Percentiles rank a stretch among this genome's conserved stretches.
These are phyloP conservation scores for Sarcophaga variegata DNA, from an alignment of 2,888 invertebrate species.

Conservation along the genomic window DNA sequence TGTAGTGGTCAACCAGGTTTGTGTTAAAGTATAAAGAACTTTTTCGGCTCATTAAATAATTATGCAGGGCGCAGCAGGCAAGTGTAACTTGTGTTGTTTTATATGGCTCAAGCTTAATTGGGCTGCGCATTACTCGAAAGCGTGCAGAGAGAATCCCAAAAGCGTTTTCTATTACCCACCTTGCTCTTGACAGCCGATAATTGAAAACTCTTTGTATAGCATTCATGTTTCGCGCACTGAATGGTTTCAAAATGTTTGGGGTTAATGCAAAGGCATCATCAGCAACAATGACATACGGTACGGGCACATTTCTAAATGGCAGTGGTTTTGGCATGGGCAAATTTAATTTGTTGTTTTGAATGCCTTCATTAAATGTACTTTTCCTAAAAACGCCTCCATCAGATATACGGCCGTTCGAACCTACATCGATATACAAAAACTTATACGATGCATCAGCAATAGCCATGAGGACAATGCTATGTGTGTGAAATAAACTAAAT, in stretches of 20 bases:
- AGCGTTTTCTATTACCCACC: constrained; percentile 36
- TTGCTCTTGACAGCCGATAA: constrained; percentile 20
- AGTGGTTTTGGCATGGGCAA: constrained; percentile 19
- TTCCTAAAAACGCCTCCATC: constrained; percentile 28
- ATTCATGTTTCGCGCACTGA: constrained; percentile 19
- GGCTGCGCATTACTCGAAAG: constrained; percentile 9
- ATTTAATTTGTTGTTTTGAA: constrained; percentile 29
- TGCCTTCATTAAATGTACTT: constrained; percentile 13
- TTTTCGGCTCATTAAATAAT: constrained; percentile 21
- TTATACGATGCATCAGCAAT: constrained; percentile 21
- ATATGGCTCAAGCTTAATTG: not conserved
- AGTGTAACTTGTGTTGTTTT: constrained; percentile 1
- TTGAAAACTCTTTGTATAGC: constrained; percentile 40
- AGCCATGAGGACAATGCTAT: constrained; percentile 23
- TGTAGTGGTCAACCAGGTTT: constrained; percentile 25
- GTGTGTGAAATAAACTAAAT: not conserved
- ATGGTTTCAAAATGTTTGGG: constrained; percentile 31
- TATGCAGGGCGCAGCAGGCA: constrained; percentile 12
- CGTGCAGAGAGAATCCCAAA: constrained; percentile 31
- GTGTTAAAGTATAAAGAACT: constrained; percentile 17
- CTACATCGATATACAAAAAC: constrained; percentile 25
- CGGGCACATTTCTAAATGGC: constrained; percentile 13
- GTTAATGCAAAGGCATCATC: constrained; percentile 36
- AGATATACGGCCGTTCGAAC: constrained; percentile 24
- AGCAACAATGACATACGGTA: constrained; percentile 33